Base-by-base conservation (phyloP, 2,888 invertebrate species). In the Stictocephala bisonia region DNA sequence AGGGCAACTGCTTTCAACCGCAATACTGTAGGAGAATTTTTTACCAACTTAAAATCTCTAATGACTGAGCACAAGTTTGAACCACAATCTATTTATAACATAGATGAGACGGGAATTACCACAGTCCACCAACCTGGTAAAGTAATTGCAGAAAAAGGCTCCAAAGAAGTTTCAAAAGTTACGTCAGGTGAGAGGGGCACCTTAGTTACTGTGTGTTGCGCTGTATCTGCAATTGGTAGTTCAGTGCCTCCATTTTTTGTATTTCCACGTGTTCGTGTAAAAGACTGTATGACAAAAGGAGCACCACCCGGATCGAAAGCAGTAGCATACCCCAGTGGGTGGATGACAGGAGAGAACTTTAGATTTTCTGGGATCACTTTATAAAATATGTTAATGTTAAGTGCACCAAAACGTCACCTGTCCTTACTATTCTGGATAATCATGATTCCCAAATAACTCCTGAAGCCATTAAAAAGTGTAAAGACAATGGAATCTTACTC, bases 81-180 rank as follows among this genome's bases (percentile, higher is more conserved):
- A 13, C 78, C 80, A 58, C 78, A 80, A 51, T 75, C 76, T 67
- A 79, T 82, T 56, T 82, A 78, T 70, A 83, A 82, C 70, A 80
- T 82, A 0, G 82, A 83, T 72, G 83, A 83, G 76, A 82, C 82
- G n/a, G 83, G 83, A 3, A 74, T 84, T 9, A 75, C 80, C 24
- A 78, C 80, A 13, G 81, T 83, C 3, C 82, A 79, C 26, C 15
- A 20, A 22, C 66, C 66, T 6, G 26, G 27, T 6, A 66, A 18
- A 66, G 48, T 66, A 7, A 66, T 44, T 26, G 44, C 44, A 9
- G 44, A 35, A 27, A 66, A 56, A 44, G 48, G 48, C 22, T 44
- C 66, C 6, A 66, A 66, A 22, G 24, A 66, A 66, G 66, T 44
- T 22, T 44, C 44, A n/a, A 24, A 35, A 13, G 64, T 64, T 15